Percentiles rank a stretch among this genome's conserved stretches.
These are phyloP conservation scores for Pseudomugil tenellus DNA, from an alignment of 2,797 vertebrate genomes.

Conservation along the genomic window DNA sequence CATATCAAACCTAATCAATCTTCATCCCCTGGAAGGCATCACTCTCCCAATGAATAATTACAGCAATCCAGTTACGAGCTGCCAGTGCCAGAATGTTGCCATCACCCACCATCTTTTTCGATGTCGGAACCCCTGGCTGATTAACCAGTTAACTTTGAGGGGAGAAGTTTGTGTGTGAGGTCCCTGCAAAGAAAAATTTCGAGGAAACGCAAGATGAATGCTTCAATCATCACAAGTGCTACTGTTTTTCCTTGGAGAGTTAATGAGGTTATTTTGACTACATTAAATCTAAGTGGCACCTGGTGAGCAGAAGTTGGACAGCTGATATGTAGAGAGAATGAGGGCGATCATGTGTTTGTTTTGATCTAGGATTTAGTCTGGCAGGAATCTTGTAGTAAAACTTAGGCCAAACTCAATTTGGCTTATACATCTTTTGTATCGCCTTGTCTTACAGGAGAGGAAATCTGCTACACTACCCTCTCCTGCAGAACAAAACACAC, in stretches of 20 bases:
- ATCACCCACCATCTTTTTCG: conserved; percentile 73
- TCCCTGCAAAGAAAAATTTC: conserved; percentile 18
- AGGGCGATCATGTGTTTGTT: conserved; percentile 58
- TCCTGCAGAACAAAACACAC: conserved; percentile 35
- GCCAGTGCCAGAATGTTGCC: conserved; percentile 79
- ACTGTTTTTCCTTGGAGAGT: conserved; percentile 35
- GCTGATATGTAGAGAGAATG: conserved; percentile 56
- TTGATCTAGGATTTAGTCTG: conserved; percentile 72
- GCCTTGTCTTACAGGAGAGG: conserved; percentile 49
- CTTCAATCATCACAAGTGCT: conserved; percentile 13
- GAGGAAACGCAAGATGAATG: conserved; percentile 15
- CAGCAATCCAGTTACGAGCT: conserved; percentile 76
- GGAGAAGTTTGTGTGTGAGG: conserved; percentile 32
- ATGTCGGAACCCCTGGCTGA: conserved; percentile 58
- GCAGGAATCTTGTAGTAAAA: conserved; percentile 53
- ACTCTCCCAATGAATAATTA: conserved; percentile 84
- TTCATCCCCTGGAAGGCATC: conserved; percentile 83
- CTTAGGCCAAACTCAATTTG: conserved; percentile 70
- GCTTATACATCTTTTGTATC: conserved; percentile 51
- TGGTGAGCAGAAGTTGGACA: conserved; percentile 48
- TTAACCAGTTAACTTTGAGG: conserved; percentile 66
- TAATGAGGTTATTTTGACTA: conserved; percentile 47
- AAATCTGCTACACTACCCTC: conserved; percentile 45
- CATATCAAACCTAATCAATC: conserved; percentile 85
- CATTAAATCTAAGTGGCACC: conserved; percentile 53